Base-by-base conservation (phyloP, 53 echinoderm and acorn worm species). In the Arbacia lixula region DNA sequence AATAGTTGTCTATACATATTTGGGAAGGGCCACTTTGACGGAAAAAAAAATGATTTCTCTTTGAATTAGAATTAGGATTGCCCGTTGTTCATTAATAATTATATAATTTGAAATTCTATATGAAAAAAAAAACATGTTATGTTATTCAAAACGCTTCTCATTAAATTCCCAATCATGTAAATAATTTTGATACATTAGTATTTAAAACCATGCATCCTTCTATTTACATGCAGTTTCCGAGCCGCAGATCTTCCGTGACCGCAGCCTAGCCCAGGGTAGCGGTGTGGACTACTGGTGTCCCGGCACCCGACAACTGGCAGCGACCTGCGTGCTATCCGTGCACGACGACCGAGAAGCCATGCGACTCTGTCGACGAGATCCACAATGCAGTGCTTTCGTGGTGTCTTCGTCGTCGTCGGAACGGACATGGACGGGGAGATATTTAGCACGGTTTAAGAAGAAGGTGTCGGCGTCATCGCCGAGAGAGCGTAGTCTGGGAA, bases 351-450 rank as follows among this genome's bases (percentile, higher is more conserved):
- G 83, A 19, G 96, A 96, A 68, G 93, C 91, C 8, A 83, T 85
- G 46, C 42, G 87, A 33, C 41, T 93, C 3, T 96, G 96, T 75
- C 74, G 71, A 43, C 84, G 72, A 29, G 89, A 91, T 69, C 60
- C 80, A 8, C 84, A 93, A 39, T 96, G 96, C 39, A 53, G 69
- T 39, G 91, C 96, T 5, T 93, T 96, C 51, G 89, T 96, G 10
- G 66, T 95, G 76, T 26, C 69, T 8, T 56, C 89, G 10, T 69
- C 93, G 76, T 26, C 69, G 5, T 56, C 89, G 57, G 53, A 91
- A 65, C 87, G 73, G 61, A 91, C 96, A 8, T 96, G 96, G 96
- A 93, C 96, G 72, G 96, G 93, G 84, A 69, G 57, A 85, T 38
- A 24, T 42, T 26, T 77, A 0, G 78, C 27, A 9, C 24, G 24